Base-by-base conservation (phyloP, 2,888 invertebrate species). In the Euzophera pinguis region DNA sequence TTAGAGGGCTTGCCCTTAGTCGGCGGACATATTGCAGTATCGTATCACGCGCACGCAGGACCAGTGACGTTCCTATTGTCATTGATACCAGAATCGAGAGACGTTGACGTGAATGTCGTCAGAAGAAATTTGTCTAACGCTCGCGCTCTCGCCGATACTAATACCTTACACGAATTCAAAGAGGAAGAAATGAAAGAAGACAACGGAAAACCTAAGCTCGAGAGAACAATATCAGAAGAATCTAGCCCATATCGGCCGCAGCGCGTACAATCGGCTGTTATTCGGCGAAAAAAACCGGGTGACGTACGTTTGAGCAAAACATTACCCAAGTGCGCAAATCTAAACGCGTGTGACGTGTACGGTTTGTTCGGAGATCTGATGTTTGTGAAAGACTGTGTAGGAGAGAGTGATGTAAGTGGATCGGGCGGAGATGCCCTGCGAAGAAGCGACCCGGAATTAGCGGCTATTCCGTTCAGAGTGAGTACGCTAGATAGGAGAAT, bases 11-110 rank as follows among this genome's bases (percentile, higher is more conserved):
- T 97, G 0, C 98, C 98, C 0, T 95, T 98, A 42, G 95, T 98
- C 39, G 96, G 96, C 53, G 97, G 98, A 0, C 93, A 97, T 60
- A 96, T 98, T 1, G 97, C 95, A 59, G 96, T 98, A 45, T 97
- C 98, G 0, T 96, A 96, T 67, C 98, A 98, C 83, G 97, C 97
- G 0, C 98, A 98, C 79, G 95, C 95, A 51, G 98, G 98, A 0
- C 96, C 98, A 0, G 97, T 98, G 13, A 95, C 96, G 6, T 97
- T 98, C 81, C 91, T 99, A 0, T 88, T 98, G 43, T 95, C 97
- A 0, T 89, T 96, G 38, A 92, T 95, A 66, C 92, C 93, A 27
- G 93, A 93, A 73, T 89, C 89, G 14, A 91, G 91, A 59, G 91
- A 88, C 37, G 75, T 87, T 0, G 90, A 90, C 65, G 88, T 90